Base-by-base conservation (phyloP, 2,888 invertebrate genomes). In the Melanostoma mellinum region DNA sequence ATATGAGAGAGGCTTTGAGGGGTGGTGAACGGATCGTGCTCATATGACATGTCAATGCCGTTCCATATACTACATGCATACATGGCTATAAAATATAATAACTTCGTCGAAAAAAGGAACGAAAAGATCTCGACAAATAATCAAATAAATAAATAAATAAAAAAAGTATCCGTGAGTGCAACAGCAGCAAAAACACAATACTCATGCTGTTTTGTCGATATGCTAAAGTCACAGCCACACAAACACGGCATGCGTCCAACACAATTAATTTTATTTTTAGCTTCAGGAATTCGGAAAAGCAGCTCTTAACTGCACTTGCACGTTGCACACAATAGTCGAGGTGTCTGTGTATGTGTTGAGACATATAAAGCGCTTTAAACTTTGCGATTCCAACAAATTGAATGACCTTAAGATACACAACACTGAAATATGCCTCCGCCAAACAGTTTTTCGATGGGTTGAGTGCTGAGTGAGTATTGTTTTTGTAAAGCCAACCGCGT, bases 1-100 rank as follows among this genome's bases (percentile, higher is more conserved):
- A 6, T 4, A 9, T 4, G 3, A 58, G 4, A 44, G 0, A 0
- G 35, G 3, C 4, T 46, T 46, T 20, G 46, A 46, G 10, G 5
- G 3, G 9, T 36, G n/a, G 61, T 20, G 33, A 6, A 60, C 56
- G 65, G 76, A 76, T 81, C 63, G 81, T 77, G 77, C 33, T 72
- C 72, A 52, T 77, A 73, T 82, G 81, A 77, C 81, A 77, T 82
- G 72, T 77, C 81, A 82, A 82, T 77, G 77, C 68, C 77, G 56
- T 46, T 44, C 46, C 56, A 55, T 71, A 71, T 42, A 46, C 30
- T 50, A 20, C 20, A 20, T 20, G 20, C 20, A 20, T 20, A 20
- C 20, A 20, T 44, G 35, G 46, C 74, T 32, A 61, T 63, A 42
- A 30, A 53, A 35, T 4, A 36, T 36, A 35, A 63, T 63, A 63